Conservation (phyloP, 2,113 vertebrate genomes). For the Oceanites oceanicus region DNA sequence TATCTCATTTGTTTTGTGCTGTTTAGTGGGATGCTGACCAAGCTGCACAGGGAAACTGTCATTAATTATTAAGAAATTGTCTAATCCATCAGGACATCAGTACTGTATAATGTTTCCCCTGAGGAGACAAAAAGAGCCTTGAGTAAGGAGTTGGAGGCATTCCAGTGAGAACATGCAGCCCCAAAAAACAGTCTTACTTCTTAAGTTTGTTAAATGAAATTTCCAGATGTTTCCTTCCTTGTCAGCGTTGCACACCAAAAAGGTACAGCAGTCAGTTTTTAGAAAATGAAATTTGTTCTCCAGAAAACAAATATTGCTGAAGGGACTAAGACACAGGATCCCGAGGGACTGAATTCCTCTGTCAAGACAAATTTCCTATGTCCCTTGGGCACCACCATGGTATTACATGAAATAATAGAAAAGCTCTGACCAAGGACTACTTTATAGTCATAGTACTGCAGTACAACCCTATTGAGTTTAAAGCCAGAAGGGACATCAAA, state of each 20-base stretch:
- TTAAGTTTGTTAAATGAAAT: conserved; percentile 39
- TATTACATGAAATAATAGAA: not conserved
- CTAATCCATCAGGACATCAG: conserved; percentile 50
- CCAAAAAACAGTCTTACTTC: not conserved
- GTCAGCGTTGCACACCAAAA: not conserved
- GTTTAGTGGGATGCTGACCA: conserved; percentile 30
- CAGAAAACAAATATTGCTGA: not conserved
- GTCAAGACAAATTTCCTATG: not conserved
- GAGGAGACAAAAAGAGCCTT: conserved; percentile 9
- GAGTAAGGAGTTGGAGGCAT: conserved; percentile 41
- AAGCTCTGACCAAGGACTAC: not conserved
- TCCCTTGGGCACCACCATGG: not conserved
- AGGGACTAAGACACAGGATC: not conserved
- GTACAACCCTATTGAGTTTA: not conserved
- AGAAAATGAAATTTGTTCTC: not conserved
- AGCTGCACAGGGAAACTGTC: not conserved
- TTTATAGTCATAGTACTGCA: not conserved
- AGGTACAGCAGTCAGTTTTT: not conserved
- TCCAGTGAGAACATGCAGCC: conserved; percentile 24
- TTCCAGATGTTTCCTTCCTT: conserved; percentile 11
- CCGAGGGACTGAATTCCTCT: not conserved
- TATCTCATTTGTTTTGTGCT: conserved; percentile 26
- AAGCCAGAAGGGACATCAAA: not conserved
- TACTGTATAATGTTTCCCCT: not conserved
- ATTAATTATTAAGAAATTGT: conserved; percentile 55